These are phyloP conservation scores for Saimiri boliviensis DNA, from an alignment of 2,113 vertebrate genomes.

Conservation along the genomic window DNA sequence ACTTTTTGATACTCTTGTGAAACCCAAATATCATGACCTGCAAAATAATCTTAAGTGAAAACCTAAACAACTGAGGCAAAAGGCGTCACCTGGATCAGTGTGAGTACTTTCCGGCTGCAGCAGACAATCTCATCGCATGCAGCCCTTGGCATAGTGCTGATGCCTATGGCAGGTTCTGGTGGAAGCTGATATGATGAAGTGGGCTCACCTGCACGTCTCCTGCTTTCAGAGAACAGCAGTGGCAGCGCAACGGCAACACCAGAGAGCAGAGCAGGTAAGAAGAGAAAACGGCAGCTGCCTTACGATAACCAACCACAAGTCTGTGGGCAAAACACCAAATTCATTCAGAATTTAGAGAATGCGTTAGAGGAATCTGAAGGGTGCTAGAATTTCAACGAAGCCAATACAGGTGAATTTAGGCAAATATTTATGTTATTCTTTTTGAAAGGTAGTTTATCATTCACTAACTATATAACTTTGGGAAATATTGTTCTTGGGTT, in stretches of 20 bases:
- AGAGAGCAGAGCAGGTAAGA: background rate
- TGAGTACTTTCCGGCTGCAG: background rate
- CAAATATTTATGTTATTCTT: background rate
- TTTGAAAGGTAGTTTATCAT: background rate
- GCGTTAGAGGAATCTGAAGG: background rate
- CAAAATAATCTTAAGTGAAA: background rate
- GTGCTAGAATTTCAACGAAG: background rate
- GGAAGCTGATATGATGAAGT: no score
- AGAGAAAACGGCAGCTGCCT: rapidly evolving
- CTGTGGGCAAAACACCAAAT: background rate
- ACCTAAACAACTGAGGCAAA: background rate
- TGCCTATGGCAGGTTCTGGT: rapidly evolving
- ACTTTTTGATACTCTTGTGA: background rate
- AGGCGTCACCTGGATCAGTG: background rate
- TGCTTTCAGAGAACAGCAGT: background rate
- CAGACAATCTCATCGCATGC: background rate
- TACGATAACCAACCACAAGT: background rate
- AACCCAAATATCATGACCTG: background rate
- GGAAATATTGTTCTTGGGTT: background rate
- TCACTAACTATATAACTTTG: background rate
- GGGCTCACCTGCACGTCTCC: background rate
- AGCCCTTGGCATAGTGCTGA: background rate
- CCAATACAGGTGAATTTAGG: background rate
- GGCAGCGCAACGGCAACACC: background rate
- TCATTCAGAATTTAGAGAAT: background rate